These are phyloP conservation scores for Metacarcinus magister DNA, from an alignment of 2,888 invertebrate genomes.

Conservation along the genomic window DNA sequence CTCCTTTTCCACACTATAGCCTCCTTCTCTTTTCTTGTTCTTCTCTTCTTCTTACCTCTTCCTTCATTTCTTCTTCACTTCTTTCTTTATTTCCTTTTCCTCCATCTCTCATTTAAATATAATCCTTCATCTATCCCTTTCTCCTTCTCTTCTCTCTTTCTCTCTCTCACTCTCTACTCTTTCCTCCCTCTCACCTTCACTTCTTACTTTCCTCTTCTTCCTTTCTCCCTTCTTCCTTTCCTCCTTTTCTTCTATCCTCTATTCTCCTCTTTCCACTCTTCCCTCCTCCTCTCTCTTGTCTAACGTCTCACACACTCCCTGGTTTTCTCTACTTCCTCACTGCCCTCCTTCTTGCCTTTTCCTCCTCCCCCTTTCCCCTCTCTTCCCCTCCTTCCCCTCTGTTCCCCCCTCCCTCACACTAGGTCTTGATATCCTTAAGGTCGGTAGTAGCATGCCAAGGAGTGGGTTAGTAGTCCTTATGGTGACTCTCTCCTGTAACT, in stretches of 20 bases:
- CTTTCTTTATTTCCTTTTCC: not conserved
- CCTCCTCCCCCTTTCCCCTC: too few relatives aligned
- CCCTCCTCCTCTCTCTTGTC: too few relatives aligned
- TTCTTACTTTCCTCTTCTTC: not conserved
- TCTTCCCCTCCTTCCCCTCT: too few relatives aligned
- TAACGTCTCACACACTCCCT: too few relatives aligned
- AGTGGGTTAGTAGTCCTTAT: too few relatives aligned
- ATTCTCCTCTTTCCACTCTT: not conserved
- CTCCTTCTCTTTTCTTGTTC: not conserved
- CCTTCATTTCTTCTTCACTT: not conserved
- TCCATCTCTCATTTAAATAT: not conserved
- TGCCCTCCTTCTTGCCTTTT: not conserved
- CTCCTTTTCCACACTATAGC: too few relatives aligned
- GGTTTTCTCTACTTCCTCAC: too few relatives aligned
- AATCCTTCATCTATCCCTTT: not conserved
- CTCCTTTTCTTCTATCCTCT: not conserved
- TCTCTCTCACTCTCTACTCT: not conserved
- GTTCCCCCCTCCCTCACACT: too few relatives aligned
- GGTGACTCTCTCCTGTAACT: not conserved
- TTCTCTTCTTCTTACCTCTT: conserved; percentile 12
- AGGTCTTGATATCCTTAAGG: too few relatives aligned
- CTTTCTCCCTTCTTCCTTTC: not conserved
- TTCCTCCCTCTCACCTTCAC: not conserved
- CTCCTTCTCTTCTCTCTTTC: not conserved
- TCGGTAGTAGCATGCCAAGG: too few relatives aligned